Base-by-base conservation (phyloP, 2,113 vertebrate species). In the Pomatostomus ruficeps region DNA sequence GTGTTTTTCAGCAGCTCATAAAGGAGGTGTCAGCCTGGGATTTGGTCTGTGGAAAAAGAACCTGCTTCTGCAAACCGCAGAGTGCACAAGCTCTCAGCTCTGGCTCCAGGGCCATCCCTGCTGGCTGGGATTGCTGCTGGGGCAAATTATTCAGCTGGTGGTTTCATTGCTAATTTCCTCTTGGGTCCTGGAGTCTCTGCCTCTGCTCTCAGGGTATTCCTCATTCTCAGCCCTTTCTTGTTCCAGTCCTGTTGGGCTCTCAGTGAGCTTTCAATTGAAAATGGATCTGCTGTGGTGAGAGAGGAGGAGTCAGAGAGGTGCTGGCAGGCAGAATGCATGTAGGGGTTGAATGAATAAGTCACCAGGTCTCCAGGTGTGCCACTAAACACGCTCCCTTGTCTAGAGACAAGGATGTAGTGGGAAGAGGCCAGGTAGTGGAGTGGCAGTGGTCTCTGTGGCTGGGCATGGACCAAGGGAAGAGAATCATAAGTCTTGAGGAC, bases 1-100 rank as follows among this genome's bases (percentile, higher is more conserved):
- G 31, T 88, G 55, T 22, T 84, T 93, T 92, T 78, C 91, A 85
- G 76, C 78, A 82, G 67, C 85, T 96, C 46, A 9, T 88, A 91
- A 91, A 85, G 59, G 75, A 95, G 52, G 26, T 83, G 85, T 83
- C 93, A 96, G 78, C 35, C 71, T 62, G 48, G 74, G 35, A 42
- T 75, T 68, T 70, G 74, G 58, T 68, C 66, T 92, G 51, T 79
- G 51, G 59, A 49, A 80, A 86, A 93, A 66, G 54, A 83, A 58
- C 40, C 26, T 70, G 38, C 29, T 87, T 87, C 91, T 87, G 62
- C 54, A 70, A 67, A 46, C 33, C 6, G 24, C 28, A 62, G 68
- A 40, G 45, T 62, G 43, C 51, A 66, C 14, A 35, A 42, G 38
- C 1, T 3, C 54, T 91, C 36, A 49, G 45, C 36, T 79, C 33